These are phyloP conservation scores for Agrenia bidenticulata DNA, from an alignment of 2,888 invertebrate species.

Conservation along the genomic window DNA sequence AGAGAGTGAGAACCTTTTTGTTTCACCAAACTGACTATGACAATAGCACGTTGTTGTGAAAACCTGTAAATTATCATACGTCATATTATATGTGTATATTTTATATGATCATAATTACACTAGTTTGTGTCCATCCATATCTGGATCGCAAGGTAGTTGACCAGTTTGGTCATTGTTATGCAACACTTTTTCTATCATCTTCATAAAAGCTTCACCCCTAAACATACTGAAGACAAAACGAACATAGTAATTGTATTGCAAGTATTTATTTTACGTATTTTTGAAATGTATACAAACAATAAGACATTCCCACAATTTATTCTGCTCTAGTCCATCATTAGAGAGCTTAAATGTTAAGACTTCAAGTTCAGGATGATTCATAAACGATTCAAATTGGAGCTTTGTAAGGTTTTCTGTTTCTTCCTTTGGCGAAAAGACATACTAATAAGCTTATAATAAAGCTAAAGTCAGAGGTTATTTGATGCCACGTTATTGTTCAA, in stretches of 20 bases:
- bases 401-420: too few species aligned
- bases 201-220: not conserved
- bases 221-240: too few species aligned
- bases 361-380: too few species aligned
- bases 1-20: conserved; percentile 9
- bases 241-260: conserved; percentile 1
- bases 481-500: too few species aligned
- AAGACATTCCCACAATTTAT: too few species aligned
- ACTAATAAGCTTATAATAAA: too few species aligned
- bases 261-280: not conserved
- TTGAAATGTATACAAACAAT: too few species aligned
- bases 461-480: too few species aligned
- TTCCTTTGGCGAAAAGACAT: too few species aligned
- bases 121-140: not conserved
- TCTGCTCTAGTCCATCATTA: too few species aligned
- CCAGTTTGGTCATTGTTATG: conserved; percentile 17
- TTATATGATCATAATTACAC: not conserved
- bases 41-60: conserved; percentile 10
- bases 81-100: not conserved
- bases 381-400: too few species aligned
- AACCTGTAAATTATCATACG: conserved; percentile 12
- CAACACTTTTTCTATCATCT: not conserved
- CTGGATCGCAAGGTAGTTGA: conserved; percentile 16
- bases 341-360: too few species aligned
- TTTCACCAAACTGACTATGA: not conserved